Evolutionary conservation across 1,140 invertebrate species (phyloP).

Genomic region (Tetramorium simillimum): DNA sequence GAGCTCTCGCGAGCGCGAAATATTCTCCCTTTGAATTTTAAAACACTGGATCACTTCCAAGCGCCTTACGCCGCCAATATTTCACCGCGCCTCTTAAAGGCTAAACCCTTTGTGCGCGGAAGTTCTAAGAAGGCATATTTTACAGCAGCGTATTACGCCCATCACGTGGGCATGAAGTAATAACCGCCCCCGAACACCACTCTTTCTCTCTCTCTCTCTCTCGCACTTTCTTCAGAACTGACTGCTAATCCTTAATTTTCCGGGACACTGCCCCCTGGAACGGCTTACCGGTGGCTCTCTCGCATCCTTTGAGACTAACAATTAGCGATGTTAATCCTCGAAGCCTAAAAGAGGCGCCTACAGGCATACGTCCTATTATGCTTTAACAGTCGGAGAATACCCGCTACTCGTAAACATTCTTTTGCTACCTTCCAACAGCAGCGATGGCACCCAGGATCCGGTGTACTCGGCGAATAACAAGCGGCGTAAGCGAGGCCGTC

Average conservation of each 20-base stretch:
- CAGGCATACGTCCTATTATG: constrained; percentile 72
- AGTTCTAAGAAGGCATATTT: constrained; percentile 59
- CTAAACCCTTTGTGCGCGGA: constrained; percentile 54
- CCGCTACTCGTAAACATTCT: constrained; percentile 75
- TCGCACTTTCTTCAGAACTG: constrained; percentile 3
- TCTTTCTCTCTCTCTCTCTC: neutral
- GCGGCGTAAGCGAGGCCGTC: constrained; percentile 42
- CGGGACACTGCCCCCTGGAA: constrained; percentile 64
- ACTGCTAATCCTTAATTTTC: constrained; percentile 79
- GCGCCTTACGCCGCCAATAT: constrained; percentile 53
- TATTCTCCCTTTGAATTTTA: constrained; percentile 52
- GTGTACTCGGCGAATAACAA: constrained; percentile 32
- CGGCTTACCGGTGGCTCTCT: constrained; percentile 47
- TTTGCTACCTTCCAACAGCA: constrained; percentile 64
- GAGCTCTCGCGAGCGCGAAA: neutral
- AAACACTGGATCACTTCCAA: constrained; percentile 53
- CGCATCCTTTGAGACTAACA: constrained; percentile 78
- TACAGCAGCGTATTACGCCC: constrained; percentile 40
- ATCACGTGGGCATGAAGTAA: constrained; percentile 49
- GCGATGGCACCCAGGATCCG: neutral
- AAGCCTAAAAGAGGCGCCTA: constrained; percentile 56
- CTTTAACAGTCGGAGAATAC: constrained; percentile 71
- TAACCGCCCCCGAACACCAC: constrained; percentile 62
- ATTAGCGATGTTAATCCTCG: constrained; percentile 81
- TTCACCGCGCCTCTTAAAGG: constrained; percentile 54